A percentile compares a stretch with the other conserved stretches of the same genome.
These are phyloP conservation scores for Antennarius maculatus DNA, from an alignment of 2,797 vertebrate species.

Conservation along the genomic window DNA sequence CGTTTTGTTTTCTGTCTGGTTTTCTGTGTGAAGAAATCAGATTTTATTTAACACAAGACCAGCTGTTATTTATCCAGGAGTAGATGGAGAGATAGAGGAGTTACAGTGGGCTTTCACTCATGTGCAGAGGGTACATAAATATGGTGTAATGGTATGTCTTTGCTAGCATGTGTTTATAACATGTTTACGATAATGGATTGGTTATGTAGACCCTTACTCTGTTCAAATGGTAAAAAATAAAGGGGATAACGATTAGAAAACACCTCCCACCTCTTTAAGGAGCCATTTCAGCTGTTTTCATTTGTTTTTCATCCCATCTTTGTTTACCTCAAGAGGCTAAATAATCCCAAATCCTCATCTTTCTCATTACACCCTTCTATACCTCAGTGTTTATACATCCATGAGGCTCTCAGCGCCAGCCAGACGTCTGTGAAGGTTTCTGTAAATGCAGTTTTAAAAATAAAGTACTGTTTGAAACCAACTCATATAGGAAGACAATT, in stretches of 20 bases:
- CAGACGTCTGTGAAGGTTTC: background rate
- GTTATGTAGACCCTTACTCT: background rate
- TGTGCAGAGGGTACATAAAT: background rate
- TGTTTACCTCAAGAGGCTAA: constrained; percentile 17
- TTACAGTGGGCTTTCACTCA: too few relatives aligned
- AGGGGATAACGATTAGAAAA: background rate
- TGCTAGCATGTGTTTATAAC: too few relatives aligned
- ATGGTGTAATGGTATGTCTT: too few relatives aligned
- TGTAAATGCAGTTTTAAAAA: background rate
- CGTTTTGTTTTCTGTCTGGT: constrained; percentile 31
- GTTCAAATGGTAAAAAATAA: constrained; percentile 12
- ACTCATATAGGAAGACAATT: too few relatives aligned
- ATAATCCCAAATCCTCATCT: constrained; percentile 3
- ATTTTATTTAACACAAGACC: constrained; percentile 1
- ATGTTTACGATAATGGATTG: too few relatives aligned
- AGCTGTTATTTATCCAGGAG: background rate
- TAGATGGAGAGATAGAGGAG: background rate
- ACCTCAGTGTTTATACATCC: constrained; percentile 38
- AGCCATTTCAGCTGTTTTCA: constrained; percentile 16
- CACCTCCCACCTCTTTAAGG: background rate
- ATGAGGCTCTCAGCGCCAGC: constrained; percentile 21
- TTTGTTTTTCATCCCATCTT: constrained; percentile 12
- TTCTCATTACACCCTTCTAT: constrained; percentile 13
- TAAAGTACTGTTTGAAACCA: too few relatives aligned
- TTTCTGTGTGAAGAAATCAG: constrained; percentile 35